Evolutionary conservation across 1,140 invertebrate species (phyloP), one percentile per base, ranked within the genome.

Genomic region (Macrosteles quadrilineatus): DNA sequence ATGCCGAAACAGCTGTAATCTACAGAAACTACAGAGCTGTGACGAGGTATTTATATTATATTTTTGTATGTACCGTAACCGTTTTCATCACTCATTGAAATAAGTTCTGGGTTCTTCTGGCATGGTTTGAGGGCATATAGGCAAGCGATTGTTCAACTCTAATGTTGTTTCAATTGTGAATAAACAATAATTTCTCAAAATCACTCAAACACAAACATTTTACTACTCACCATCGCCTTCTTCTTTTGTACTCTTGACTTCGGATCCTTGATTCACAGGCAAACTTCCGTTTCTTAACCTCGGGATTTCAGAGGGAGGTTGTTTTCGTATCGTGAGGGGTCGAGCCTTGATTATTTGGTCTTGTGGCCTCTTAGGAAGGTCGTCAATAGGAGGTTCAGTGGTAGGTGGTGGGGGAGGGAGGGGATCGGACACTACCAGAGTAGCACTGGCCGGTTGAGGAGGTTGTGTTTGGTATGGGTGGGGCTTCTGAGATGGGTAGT

Each of bases 301-400:
- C 1, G 91, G 91, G 72, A 91, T 90, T 77, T 93, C 90, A 65
- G 87, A 87, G 4, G 90, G 76, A 0, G 87, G 86, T 71, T 89
- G 87, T 78, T 93, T 94, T 80, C 91, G 90, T 64, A 94, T 85
- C 36, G 90, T 90, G 67, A 94, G 77, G 1, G 91, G 90, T 70
- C 90, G 87, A 0, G 92, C 88, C 81, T 93, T 92, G 66, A 94
- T 93, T 73, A 89, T 88, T 81, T 83, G 70, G 30, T 79, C 74
- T 57, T 12, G 31, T 30, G 31, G 31, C 19, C 36, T 68, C 29
- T 32, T 68, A 12, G 62, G 23, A 25, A 70, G 68, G 40, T 74
- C 71, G 47, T 84, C 85, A 27, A 80, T 76, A 0, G 79, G 78
- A 27, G 80, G 81, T 64, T 79, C 79, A 9, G 74, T 75, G 31